These are phyloP conservation scores for Anneissia japonica DNA, from an alignment of 35 echinoderm and acorn worm genomes.

Conservation along the genomic window DNA sequence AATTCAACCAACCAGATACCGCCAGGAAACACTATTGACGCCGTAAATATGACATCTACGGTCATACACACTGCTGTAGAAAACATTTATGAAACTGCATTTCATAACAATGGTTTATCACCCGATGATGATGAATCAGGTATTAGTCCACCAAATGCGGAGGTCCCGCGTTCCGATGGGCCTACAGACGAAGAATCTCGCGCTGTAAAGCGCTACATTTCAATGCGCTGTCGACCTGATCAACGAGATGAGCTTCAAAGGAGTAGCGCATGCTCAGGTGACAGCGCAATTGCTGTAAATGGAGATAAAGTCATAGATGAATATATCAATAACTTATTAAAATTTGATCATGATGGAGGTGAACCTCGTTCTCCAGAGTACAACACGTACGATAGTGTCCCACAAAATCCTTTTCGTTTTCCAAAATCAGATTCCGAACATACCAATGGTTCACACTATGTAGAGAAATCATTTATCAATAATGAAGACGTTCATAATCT, in stretches of 20 bases:
- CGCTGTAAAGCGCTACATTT: not conserved
- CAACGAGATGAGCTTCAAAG: not conserved
- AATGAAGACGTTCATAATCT: not conserved
- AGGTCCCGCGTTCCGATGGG: too few relatives aligned
- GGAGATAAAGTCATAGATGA: not conserved
- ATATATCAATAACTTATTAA: not conserved
- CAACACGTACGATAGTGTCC: not conserved
- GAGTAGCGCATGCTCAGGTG: not conserved
- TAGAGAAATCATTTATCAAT: not conserved
- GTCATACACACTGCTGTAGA: not conserved
- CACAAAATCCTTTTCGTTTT: not conserved
- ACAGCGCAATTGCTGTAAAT: not conserved
- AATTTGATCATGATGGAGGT: not conserved
- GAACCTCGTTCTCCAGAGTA: not conserved
- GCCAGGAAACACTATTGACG: not conserved
- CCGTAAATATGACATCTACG: not conserved
- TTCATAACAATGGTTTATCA: not conserved
- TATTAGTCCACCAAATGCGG: too few relatives aligned
- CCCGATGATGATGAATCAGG: not conserved
- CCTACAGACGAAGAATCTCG: not conserved
- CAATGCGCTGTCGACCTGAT: not conserved
- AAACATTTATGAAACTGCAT: not conserved
- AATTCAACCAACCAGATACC: not conserved
- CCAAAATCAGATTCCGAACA: not conserved
- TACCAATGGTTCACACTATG: too few relatives aligned